A percentile compares a stretch with the other conserved stretches of the same genome.
Evolutionary conservation across 2,113 vertebrate species (phyloP).

Genomic region (Paracanthobrama guichenoti): DNA sequence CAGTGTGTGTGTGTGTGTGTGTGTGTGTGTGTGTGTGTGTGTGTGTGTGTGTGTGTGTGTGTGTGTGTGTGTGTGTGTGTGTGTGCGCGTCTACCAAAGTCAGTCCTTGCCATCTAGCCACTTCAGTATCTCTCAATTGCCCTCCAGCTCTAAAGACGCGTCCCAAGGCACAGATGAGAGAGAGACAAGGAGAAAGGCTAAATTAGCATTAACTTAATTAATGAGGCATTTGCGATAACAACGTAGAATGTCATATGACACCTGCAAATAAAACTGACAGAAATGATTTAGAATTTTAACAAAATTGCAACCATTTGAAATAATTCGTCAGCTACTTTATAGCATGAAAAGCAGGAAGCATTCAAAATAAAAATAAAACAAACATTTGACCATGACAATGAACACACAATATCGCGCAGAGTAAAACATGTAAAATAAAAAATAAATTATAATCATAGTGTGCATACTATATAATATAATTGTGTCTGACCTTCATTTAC

Average conservation of each 20-base stretch:
- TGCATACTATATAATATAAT: neutral
- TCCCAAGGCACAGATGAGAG: slow-evolving; percentile 40
- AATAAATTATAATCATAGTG: too few species aligned
- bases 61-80: slow-evolving; percentile 35
- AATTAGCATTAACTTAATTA: slow-evolving; percentile 48
- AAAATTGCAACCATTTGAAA: neutral
- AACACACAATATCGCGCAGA: neutral
- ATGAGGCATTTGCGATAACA: slow-evolving; percentile 42
- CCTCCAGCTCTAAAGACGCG: slow-evolving; percentile 34
- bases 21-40: slow-evolving; percentile 25
- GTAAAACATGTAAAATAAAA: too few species aligned
- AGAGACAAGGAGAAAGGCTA: slow-evolving; percentile 42
- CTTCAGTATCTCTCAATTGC: slow-evolving; percentile 48
- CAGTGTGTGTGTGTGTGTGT: slow-evolving; percentile 33
- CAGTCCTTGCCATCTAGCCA: slow-evolving; percentile 33
- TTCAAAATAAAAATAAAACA: neutral
- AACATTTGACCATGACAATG: neutral
- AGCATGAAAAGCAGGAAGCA: neutral
- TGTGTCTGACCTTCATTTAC: slow-evolving; percentile 3
- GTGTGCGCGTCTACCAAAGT: slow-evolving; percentile 39
- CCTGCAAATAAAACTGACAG: slow-evolving; percentile 40
- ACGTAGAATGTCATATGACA: slow-evolving; percentile 22
- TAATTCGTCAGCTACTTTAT: neutral
- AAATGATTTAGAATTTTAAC: neutral
- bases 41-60: slow-evolving; percentile 45